Conservation (phyloP, 2,797 vertebrate genomes). For the Molossus alvarezi region DNA sequence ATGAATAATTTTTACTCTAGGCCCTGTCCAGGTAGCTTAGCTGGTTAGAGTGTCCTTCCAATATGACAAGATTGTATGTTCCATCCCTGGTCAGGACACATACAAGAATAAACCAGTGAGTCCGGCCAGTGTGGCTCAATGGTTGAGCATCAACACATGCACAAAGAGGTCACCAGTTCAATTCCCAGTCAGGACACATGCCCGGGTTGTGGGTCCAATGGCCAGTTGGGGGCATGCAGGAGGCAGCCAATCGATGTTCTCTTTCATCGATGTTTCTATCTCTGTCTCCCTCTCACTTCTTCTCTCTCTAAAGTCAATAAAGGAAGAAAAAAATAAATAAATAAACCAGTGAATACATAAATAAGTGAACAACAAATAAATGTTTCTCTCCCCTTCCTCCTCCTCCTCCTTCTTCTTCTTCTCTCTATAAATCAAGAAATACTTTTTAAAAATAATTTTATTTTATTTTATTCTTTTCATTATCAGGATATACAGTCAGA, state of each 20-base stretch:
- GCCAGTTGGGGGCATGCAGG: no score
- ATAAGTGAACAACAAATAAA: not conserved
- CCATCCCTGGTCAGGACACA: not conserved
- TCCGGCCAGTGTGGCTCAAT: no score
- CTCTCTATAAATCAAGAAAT: not conserved
- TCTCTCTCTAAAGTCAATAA: no score
- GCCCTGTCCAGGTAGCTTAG: not conserved
- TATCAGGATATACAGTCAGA: not conserved
- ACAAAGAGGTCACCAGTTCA: no score
- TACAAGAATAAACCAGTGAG: not conserved
- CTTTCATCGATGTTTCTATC: no score
- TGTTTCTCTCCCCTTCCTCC: not conserved
- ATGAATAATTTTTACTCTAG: slow-evolving; percentile 16
- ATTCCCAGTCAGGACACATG: no score
- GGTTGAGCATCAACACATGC: no score
- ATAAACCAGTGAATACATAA: not conserved
- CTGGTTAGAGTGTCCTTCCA: not conserved
- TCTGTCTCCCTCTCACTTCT: no score
- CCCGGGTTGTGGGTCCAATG: no score
- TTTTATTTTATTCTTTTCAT: not conserved
- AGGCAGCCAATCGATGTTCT: no score
- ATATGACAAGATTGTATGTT: not conserved
- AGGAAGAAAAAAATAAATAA: no score
- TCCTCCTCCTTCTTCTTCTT: no score
- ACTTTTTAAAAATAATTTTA: not conserved